Evolutionary conservation across 2,888 invertebrate species (phyloP).

Genomic region (Diarsia dahlii): DNA sequence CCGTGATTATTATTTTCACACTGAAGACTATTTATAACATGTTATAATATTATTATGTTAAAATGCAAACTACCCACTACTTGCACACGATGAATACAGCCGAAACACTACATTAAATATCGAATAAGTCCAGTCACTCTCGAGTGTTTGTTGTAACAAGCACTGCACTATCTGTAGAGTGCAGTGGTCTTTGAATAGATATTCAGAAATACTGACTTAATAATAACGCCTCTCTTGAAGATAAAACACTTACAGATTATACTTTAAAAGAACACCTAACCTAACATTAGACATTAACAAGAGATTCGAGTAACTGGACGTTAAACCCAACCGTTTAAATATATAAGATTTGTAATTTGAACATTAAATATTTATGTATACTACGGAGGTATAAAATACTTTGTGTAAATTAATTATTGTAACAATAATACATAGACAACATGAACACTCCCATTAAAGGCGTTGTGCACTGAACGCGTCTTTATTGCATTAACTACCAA

Average conservation of each 20-base stretch:
- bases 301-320: constrained; percentile 68
- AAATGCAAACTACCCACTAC: constrained; percentile 72
- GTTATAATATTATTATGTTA: constrained; percentile 65
- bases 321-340: constrained; percentile 43
- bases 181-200: constrained; percentile 11
- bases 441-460: constrained; percentile 68
- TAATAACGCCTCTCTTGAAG: not conserved
- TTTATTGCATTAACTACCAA: constrained; percentile 57
- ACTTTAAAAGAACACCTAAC: constrained; percentile 47
- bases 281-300: constrained; percentile 27
- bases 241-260: constrained; percentile 24
- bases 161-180: not conserved
- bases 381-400: constrained; percentile 69
- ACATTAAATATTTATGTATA: constrained; percentile 56
- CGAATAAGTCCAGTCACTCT: constrained; percentile 63
- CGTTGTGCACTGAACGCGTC: constrained; percentile 64
- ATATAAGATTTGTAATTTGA: constrained; percentile 58
- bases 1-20: constrained; percentile 66
- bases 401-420: constrained; percentile 67
- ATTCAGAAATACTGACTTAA: constrained; percentile 32
- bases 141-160: constrained; percentile 10
- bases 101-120: constrained; percentile 68
- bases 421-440: constrained; percentile 60
- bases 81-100: constrained; percentile 69
- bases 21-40: constrained; percentile 59